Evolutionary conservation across 2,797 vertebrate genomes (phyloP).

Genomic region (Spondyliosoma cantharus): DNA sequence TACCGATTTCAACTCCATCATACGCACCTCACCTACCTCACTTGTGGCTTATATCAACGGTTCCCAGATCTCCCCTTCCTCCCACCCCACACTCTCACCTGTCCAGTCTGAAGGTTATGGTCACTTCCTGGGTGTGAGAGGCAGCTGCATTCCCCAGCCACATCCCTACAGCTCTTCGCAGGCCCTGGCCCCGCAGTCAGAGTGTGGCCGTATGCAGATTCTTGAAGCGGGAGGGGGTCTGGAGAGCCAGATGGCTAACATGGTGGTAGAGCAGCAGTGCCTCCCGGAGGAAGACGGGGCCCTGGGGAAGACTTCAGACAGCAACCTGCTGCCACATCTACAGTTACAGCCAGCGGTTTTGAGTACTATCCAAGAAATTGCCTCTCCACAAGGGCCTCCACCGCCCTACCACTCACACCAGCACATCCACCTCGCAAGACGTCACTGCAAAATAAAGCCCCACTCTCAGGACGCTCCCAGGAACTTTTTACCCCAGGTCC

Average conservation of each 20-base stretch:
- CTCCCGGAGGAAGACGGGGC: conserved; percentile 67
- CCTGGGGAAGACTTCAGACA: conserved; percentile 62
- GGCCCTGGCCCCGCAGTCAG: conserved; percentile 67
- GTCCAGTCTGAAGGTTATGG: conserved; percentile 92
- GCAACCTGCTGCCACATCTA: conserved; percentile 74
- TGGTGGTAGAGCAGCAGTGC: conserved; percentile 89
- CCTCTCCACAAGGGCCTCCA: conserved; percentile 87
- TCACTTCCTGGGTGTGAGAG: conserved; percentile 93
- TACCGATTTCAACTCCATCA: conserved; percentile 94
- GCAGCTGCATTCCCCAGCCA: conserved; percentile 88
- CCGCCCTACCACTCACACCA: conserved; percentile 92
- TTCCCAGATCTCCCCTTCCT: conserved; percentile 87
- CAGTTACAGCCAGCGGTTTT: conserved; percentile 61
- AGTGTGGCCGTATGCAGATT: conserved; percentile 85
- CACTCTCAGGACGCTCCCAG: conserved; percentile 61
- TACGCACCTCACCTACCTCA: conserved; percentile 94
- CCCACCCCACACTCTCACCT: conserved; percentile 84
- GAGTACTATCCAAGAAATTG: conserved; percentile 63
- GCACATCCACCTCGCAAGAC: conserved; percentile 77
- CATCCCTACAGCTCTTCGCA: conserved; percentile 72
- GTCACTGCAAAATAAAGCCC: conserved; percentile 54
- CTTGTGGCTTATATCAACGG: conserved; percentile 95
- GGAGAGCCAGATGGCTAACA: conserved; percentile 87
- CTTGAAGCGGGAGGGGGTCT: conserved; percentile 84
- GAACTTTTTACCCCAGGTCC: conserved; percentile 71